Evolutionary conservation across 2,113 vertebrate species (phyloP), one percentile per base, ranked within the genome.

Genomic region (Xiphorhynchus elegans): DNA sequence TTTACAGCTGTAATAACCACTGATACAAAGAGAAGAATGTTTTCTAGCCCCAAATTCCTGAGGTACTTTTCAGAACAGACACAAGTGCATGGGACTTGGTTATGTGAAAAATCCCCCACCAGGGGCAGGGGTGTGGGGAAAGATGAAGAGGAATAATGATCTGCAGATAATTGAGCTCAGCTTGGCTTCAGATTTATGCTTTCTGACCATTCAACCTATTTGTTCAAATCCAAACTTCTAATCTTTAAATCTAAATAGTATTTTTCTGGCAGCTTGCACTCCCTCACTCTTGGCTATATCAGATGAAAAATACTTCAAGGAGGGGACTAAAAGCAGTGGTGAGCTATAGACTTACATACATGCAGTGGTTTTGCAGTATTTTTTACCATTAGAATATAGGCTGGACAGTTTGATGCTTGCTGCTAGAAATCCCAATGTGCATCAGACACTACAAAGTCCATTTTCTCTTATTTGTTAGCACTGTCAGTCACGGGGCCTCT

Each of bases 1-100:
- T 91, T 97, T 92, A 97, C 97, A 98, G 97, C 97, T 98, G 97
- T 95, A 97, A 98, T 96, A 98, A 98, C 96, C 94, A 95, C 96
- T 58, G 74, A 90, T 86, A 95, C 75, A 95, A 97, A 97, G 87
- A 96, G 76, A 96, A 95, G 66, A 97, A 92, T 92, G 87, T 90
- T 95, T 97, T 95, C 94, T 93, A 96, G 78, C 75, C 78, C 40
- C 75, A 88, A 56, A 93, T 94, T 97, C 92, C 92, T 97, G 87
- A 97, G 93, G 95, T 79, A 83, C 63, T 95, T 91, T 68, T 88
- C 93, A 95, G 89, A 96, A 93, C 67, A 56, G 44, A 96, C 58
- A 87, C 60, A 95, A 96, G 74, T 66, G 76, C 82, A 90, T 33
- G 35, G 79, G 40, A 46, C 69, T 96, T n/a, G 44, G 82, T 90